Base-by-base conservation (phyloP, 30 jellyfish, hydroid and myxozoan genomes). In the Cassiopea andromeda region DNA sequence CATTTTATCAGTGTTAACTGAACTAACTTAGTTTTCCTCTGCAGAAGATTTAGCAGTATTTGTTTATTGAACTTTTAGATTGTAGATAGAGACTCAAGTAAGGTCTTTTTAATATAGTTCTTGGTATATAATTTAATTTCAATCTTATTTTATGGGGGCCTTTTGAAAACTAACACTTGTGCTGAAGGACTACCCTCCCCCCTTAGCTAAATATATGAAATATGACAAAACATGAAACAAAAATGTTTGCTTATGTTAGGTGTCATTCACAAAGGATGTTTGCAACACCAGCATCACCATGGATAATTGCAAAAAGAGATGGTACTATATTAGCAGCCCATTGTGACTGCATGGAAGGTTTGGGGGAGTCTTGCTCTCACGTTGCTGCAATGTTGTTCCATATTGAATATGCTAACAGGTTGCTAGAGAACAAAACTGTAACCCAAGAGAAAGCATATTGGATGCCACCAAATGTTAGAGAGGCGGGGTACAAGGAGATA, bases 341-440 rank as follows among this genome's bases (percentile, higher is more conserved):
- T 58, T 85, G 87, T 61, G 54, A 76, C 50, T 85, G 92, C 81
- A 85, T 85, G 86, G 86, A 87, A 9, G 92, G 87, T 12, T 49
- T 54, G 15, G 92, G 87, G 13, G 79, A 54, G 10, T 48, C 69
- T 60, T 83, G 91, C 79, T 44, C 84, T 14, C 83, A 83, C 45
- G 91, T 48, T 69, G 91, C 64, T 85, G 64, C 92, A 47, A 44
- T 85, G 17, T n/a, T 85, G 59, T 73, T 71, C 16, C 73, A 85
- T 85, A 79, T 74, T 74, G 83, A 85, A 59, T 85, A 68, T 27
- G 87, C 78, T 54, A 61, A 71, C 10, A 49, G 79, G 44, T 16
- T 83, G 14, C 66, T 47, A 54, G 83, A 83, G 84, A 49, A 19
- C 49, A 50, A 46, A 48, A 50, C 86, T 69, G 89, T 61, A 43